Percentiles rank a stretch among this genome's conserved stretches.
These are phyloP conservation scores for Vollenhovia emeryi DNA, from an alignment of 1,140 invertebrate species.

Conservation along the genomic window DNA sequence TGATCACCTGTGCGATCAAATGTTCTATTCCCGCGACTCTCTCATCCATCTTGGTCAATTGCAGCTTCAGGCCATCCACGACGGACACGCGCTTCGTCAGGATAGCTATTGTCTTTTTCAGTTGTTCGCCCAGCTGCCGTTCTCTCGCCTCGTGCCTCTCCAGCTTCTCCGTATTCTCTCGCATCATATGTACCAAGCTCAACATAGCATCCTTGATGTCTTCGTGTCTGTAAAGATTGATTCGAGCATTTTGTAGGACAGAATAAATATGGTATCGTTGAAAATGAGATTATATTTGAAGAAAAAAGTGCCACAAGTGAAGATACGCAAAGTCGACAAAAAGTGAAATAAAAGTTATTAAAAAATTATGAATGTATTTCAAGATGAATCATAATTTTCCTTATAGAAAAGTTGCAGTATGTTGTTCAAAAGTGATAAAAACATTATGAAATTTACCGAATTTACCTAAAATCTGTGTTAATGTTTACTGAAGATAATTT, in stretches of 20 bases:
- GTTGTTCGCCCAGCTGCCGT: conserved; percentile 90
- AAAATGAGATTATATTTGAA: not conserved
- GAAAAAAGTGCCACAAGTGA: conserved; percentile 11
- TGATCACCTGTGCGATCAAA: conserved; percentile 80
- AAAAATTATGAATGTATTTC: no score
- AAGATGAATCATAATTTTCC: no score
- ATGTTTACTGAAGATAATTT: no score
- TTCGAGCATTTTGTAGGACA: not conserved
- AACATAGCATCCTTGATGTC: conserved; percentile 93
- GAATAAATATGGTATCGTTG: not conserved
- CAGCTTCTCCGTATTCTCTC: conserved; percentile 92
- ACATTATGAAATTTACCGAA: no score
- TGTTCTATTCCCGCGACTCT: conserved; percentile 89
- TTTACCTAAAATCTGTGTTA: no score
- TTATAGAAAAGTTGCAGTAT: no score
- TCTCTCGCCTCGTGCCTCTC: conserved; percentile 94
- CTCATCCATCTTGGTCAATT: conserved; percentile 89
- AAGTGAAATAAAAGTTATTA: no score
- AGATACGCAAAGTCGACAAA: no score
- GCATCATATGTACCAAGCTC: conserved; percentile 92
- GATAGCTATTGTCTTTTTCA: conserved; percentile 90
- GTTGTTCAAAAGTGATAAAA: no score
- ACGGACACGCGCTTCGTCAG: conserved; percentile 91
- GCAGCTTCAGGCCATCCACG: conserved; percentile 89
- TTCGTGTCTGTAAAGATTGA: conserved; percentile 88